Percentiles rank a stretch among this genome's conserved stretches.
These are phyloP conservation scores for Centropus bengalensis DNA, from an alignment of 2,113 vertebrate genomes.

Conservation along the genomic window DNA sequence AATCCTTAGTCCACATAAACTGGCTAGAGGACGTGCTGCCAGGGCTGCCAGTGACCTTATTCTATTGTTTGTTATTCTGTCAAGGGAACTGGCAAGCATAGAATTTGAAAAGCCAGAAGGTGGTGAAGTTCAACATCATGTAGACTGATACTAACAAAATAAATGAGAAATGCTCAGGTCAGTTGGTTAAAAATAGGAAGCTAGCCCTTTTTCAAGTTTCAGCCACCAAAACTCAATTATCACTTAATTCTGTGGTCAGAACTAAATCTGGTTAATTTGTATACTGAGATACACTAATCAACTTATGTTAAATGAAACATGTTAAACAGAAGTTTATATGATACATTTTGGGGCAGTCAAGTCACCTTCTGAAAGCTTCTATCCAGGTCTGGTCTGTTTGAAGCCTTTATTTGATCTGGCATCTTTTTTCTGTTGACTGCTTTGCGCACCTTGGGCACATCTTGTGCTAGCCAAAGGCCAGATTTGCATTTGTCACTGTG, in stretches of 20 bases:
- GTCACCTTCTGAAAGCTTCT: not conserved
- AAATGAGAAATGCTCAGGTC: slow-evolving; percentile 45
- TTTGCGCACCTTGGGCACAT: not conserved
- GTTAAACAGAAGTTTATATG: not conserved
- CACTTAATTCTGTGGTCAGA: not conserved
- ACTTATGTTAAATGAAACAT: not conserved
- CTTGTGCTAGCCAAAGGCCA: not conserved
- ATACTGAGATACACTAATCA: not conserved
- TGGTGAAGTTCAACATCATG: slow-evolving; percentile 57
- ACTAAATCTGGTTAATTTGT: not conserved
- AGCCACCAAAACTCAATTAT: slow-evolving; percentile 26
- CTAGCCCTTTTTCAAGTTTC: slow-evolving; percentile 35
- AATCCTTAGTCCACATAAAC: slow-evolving; percentile 36
- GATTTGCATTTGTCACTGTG: not conserved
- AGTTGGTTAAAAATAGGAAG: slow-evolving; percentile 48
- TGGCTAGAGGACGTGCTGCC: slow-evolving; percentile 51
- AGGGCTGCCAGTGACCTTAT: slow-evolving; percentile 58
- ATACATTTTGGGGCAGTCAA: not conserved
- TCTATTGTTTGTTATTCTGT: slow-evolving; percentile 66
- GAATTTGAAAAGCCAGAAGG: slow-evolving; percentile 62
- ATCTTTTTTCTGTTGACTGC: not conserved
- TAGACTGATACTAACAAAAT: slow-evolving; percentile 60
- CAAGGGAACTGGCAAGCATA: slow-evolving; percentile 65
- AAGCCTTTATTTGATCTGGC: not conserved
- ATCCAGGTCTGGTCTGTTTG: not conserved